A percentile compares a stretch with the other conserved stretches of the same genome.
phyloP scores from a whole-genome alignment of 2,797 vertebrate genomes.

The Choloepus didactylus region DNA sequence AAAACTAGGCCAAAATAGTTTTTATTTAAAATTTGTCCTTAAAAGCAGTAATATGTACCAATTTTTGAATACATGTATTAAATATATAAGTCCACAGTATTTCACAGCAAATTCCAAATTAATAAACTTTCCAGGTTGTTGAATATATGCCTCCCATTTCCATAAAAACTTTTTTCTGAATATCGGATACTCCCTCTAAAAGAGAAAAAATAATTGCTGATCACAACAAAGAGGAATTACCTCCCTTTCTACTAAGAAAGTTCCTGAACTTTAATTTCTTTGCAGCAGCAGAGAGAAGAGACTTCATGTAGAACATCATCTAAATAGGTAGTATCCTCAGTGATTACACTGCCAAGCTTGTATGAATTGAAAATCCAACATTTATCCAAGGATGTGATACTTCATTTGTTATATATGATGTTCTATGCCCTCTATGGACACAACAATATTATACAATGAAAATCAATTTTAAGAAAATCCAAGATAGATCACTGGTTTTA shows the following conservation, averaged over 20 bases:
- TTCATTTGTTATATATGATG: constrained; percentile 48
- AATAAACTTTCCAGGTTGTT: constrained; percentile 49
- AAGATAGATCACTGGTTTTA: constrained; percentile 47
- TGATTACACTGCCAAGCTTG: background rate
- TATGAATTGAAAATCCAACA: constrained; percentile 23
- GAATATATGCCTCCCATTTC: background rate
- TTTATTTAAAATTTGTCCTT: constrained; percentile 18
- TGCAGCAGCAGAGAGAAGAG: background rate
- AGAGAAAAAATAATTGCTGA: background rate
- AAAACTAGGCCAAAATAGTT: background rate
- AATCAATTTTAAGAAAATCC: constrained; percentile 42
- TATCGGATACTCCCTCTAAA: background rate
- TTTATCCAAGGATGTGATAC: background rate
- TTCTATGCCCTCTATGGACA: constrained; percentile 27
- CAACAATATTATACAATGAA: constrained; percentile 11
- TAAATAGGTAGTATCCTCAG: constrained; percentile 1
- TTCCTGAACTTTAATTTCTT: constrained; percentile 46
- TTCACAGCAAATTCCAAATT: constrained; percentile 38
- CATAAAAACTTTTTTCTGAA: background rate
- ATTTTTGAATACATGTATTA: constrained; percentile 11
- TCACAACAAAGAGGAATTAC: background rate
- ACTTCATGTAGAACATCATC: constrained; percentile 10
- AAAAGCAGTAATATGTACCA: background rate
- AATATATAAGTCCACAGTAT: constrained; percentile 33
- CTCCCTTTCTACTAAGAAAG: constrained; percentile 33